Base-by-base conservation (phyloP, 2,888 invertebrate species). In the Charanyca ferruginea region DNA sequence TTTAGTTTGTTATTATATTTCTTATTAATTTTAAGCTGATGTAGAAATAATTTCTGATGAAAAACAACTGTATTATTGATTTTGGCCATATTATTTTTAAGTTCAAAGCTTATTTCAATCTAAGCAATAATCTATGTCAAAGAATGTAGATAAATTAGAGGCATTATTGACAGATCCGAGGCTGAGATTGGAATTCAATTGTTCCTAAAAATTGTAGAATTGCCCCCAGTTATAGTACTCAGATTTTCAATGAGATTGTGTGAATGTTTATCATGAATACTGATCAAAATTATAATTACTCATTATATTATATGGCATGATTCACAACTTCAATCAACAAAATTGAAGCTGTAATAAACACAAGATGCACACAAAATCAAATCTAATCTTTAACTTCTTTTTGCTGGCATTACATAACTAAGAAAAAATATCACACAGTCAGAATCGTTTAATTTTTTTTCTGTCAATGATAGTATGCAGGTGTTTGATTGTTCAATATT, bases 401-500 rank as follows among this genome's bases (percentile, higher is more conserved):
- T 61, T 44, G 18, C 11, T 42, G 35, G 20, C 1, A 4, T 48
- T 44, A 20, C 18, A 20, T 63, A 64, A n/a, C 7, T 28, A n/a
- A 13, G 11, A 42, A 9, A 62, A 38, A 53, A 53, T 16, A 2
- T 8, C 22, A 1, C 0, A 28, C 22, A 53, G 22, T 48, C 32
- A 47, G 9, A 28, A 22, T 53, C 13, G 25, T 62, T 42, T 8
- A 48, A 62, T 53, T 53, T 28, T 35, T 6, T 11, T 45, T 57
- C 25, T 18, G 1, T 18, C 65, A 45, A 9, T 55, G 8, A 42
- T 18, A 20, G n/a, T n/a, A 45, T 32, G 38, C 73, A 73, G 53
- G 73, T 71, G 66, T 66, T n/a, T 41, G 72, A 4, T 53, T 53
- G 73, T 66, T 53, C 66, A 73, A 49, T 73, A 73, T 65, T 71